Base-by-base conservation (phyloP, 2,888 invertebrate species). In the Ectobius pallidus region DNA sequence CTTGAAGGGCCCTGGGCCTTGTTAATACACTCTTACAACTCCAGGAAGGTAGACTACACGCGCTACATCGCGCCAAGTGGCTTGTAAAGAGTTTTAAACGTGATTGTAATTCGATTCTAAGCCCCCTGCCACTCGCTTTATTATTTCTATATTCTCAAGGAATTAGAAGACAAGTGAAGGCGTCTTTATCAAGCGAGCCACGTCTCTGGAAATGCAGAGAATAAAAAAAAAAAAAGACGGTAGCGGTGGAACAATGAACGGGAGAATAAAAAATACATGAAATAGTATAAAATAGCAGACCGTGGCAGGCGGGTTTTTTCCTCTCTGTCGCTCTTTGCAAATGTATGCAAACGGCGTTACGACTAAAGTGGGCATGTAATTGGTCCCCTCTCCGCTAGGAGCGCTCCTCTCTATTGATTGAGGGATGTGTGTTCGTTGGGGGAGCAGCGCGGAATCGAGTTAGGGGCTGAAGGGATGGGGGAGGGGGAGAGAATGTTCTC, bases 321-420 rank as follows among this genome's bases (percentile, higher is more conserved):
- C n/a, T 44, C 44, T 44, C 52, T 82, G 34, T 65, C 65, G 71
- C 63, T 82, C 82, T 81, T 81, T 79, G 79, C 78, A 82, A 84
- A 84, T 84, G 81, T 84, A 84, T 84, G 84, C 84, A 84, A 84
- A 84, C 83, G 84, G 83, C 83, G 83, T 84, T 84, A 84, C 82
- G 80, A 82, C 82, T 82, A 84, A 84, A 84, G 84, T 84, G 84
- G 83, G 83, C 84, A 83, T 84, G 84, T 84, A 84, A 84, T 84
- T 84, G 84, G 83, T 83, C 82, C 72, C 72, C 69, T 65, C 69
- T 74, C 73, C 46, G 68, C 71, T 69, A 58, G 81, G 81, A 82
- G 82, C 82, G 82, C 83, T 82, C 49, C 65, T 82, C 81, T 83
- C 82, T 83, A 84, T 84, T 83, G 84, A 84, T 84, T 84, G 83